Conservation (phyloP, 2,888 invertebrate species). For the Caenorhabditis sp. region DNA sequence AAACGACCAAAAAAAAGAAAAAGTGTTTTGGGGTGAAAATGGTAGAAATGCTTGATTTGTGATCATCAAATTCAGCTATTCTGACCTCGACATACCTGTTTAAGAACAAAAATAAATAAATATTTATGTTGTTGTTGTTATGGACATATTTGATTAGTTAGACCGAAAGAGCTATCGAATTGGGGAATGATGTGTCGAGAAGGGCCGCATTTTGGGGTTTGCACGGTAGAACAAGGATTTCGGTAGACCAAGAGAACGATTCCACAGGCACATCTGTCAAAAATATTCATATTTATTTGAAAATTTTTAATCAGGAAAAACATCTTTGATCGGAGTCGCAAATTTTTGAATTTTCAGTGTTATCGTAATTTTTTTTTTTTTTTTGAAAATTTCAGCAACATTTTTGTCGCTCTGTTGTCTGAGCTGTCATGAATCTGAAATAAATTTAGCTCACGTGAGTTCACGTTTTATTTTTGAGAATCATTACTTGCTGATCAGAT, state of each 20-base stretch:
- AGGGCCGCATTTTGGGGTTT: constrained; percentile 76
- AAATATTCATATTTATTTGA: constrained; percentile 13
- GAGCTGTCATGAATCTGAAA: too few relatives aligned
- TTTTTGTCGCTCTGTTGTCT: too few relatives aligned
- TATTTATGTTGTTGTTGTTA: not conserved
- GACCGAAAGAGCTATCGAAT: constrained; percentile 25
- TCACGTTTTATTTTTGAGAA: too few relatives aligned
- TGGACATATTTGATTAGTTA: not conserved
- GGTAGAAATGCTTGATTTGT: not conserved
- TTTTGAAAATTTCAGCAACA: too few relatives aligned
- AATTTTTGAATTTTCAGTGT: too few relatives aligned
- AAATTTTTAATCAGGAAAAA: too few relatives aligned
- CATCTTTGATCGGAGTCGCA: too few relatives aligned
- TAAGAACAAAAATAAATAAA: too few relatives aligned
- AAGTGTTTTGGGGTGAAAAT: not conserved
- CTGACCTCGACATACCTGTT: not conserved
- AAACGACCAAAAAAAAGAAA: not conserved
- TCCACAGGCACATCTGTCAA: constrained; percentile 77
- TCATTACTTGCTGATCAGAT: too few relatives aligned
- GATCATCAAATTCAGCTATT: not conserved
- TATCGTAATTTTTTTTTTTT: too few relatives aligned
- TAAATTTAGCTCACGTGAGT: too few relatives aligned
- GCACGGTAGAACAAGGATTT: constrained; percentile 90
- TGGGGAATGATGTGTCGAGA: constrained; percentile 31
- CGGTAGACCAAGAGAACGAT: constrained; percentile 98